A percentile compares a stretch with the other conserved stretches of the same genome.
Conservation (phyloP, 2,797 vertebrate species). For the Eospalax fontanierii region DNA sequence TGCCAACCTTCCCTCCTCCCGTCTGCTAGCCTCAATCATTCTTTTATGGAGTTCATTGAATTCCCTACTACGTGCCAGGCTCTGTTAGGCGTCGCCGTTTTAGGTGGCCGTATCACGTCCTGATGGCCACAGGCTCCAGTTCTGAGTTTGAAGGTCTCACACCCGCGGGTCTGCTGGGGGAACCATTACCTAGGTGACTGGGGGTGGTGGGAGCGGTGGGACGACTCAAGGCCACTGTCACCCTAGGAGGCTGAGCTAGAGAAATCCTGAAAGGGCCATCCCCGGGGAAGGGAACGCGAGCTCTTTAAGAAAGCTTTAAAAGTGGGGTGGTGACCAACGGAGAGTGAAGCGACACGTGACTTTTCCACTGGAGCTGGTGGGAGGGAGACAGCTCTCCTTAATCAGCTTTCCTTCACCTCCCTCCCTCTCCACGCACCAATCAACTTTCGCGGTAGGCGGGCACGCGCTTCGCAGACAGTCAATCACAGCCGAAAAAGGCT, state of each 20-base stretch:
- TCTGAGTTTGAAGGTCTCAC: neutral
- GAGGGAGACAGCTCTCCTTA: neutral
- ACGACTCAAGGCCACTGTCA: neutral
- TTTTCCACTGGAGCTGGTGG: neutral
- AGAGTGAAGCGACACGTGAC: slow-evolving; percentile 78
- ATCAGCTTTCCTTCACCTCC: neutral
- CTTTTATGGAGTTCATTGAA: slow-evolving; percentile 46
- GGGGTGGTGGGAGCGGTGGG: neutral
- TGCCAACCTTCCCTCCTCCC: neutral
- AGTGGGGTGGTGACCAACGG: slow-evolving; percentile 51
- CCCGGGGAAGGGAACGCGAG: neutral
- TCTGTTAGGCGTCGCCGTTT: neutral
- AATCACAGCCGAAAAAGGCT: neutral
- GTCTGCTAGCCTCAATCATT: slow-evolving; percentile 51
- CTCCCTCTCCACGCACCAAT: slow-evolving; percentile 68
- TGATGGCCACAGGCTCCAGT: neutral
- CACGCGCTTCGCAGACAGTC: neutral
- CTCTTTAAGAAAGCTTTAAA: slow-evolving; percentile 79
- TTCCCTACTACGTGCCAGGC: slow-evolving; percentile 64
- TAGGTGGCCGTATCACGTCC: neutral
- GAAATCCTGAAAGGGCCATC: neutral
- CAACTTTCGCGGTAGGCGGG: slow-evolving; percentile 68
- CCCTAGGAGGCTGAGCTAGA: neutral
- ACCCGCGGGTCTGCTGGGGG: neutral
- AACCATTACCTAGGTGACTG: neutral